These are phyloP conservation scores for Pavo muticus DNA, from an alignment of 2,113 vertebrate species.

Conservation along the genomic window DNA sequence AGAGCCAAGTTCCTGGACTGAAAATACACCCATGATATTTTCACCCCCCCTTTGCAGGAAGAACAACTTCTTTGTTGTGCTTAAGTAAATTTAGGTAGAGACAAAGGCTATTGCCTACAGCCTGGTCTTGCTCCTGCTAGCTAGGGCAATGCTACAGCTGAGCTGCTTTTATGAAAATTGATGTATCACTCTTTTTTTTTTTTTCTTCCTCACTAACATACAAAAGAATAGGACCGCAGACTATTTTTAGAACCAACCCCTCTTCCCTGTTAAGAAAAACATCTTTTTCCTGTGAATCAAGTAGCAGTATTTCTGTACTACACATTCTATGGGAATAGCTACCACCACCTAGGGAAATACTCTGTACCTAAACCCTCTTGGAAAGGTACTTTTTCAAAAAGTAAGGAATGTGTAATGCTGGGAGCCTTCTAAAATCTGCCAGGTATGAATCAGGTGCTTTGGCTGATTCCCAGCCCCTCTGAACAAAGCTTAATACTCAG, in stretches of 20 bases:
- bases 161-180: background rate
- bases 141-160: background rate
- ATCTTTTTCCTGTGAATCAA: background rate
- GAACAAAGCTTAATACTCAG: background rate
- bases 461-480: background rate
- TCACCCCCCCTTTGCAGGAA: background rate
- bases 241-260: background rate
- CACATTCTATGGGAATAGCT: fast-evolving
- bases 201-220: background rate
- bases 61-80: background rate
- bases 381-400: background rate
- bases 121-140: background rate
- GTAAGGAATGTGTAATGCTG: background rate
- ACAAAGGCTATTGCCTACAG: background rate
- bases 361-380: background rate
- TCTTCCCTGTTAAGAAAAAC: background rate
- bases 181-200: background rate
- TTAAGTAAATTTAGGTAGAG: background rate
- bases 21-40: fast-evolving
- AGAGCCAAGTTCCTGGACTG: background rate
- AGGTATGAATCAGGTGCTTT: background rate
- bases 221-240: background rate
- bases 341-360: fast-evolving
- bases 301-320: background rate
- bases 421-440: background rate